Conservation (phyloP, 2,888 invertebrate genomes). For the Pseudococcus jackbeardsleyi region DNA sequence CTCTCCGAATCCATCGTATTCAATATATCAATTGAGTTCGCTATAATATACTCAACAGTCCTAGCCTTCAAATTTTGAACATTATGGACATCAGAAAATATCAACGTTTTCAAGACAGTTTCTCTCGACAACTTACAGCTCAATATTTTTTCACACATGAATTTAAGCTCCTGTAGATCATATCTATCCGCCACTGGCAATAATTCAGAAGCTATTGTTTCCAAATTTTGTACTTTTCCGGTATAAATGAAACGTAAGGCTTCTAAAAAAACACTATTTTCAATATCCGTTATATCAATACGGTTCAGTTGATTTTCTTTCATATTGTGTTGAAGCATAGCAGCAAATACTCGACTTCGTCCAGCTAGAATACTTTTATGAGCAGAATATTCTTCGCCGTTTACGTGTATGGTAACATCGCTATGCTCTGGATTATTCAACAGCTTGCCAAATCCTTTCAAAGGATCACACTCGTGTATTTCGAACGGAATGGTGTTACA, state of each 20-base stretch:
- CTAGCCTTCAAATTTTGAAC: constrained; percentile 98
- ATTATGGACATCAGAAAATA: constrained; percentile 96
- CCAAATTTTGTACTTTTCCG: constrained; percentile 93
- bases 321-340: constrained; percentile 99
- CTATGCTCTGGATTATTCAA: constrained; percentile 98
- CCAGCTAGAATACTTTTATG: constrained; percentile 98
- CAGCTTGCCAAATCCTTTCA: constrained; percentile 93
- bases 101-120: constrained; percentile 96
- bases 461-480: constrained; percentile 92
- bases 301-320: constrained; percentile 96
- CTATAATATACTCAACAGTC: constrained; percentile 98
- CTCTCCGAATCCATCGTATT: constrained; percentile 76
- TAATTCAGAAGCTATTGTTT: constrained; percentile 98
- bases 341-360: constrained; percentile 97
- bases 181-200: constrained; percentile 99
- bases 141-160: constrained; percentile 97
- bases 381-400: constrained; percentile 90
- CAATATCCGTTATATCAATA: constrained; percentile 96
- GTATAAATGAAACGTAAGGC: constrained; percentile 99
- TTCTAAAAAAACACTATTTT: constrained; percentile 96
- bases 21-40: constrained; percentile 98
- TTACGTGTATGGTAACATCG: constrained; percentile 95
- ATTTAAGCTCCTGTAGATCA: constrained; percentile 97
- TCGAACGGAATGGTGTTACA: constrained; percentile 98
- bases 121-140: constrained; percentile 95